A percentile compares a stretch with the other conserved stretches of the same genome.
These are phyloP conservation scores for Lucinisca nassula DNA, from an alignment of 2,888 invertebrate species.

Conservation along the genomic window DNA sequence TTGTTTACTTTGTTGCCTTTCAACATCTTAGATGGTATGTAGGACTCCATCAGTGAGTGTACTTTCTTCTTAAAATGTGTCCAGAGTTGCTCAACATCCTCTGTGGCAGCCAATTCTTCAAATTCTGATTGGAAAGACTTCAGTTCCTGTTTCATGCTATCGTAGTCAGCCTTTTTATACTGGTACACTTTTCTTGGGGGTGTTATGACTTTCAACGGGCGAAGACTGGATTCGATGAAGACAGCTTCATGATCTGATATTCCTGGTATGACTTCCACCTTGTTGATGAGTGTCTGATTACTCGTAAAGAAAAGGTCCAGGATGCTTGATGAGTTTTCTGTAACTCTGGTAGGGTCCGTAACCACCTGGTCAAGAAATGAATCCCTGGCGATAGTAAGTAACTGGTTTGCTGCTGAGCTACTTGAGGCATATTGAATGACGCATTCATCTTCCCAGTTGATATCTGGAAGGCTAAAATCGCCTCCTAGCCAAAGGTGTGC, in stretches of 20 bases:
- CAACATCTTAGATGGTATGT: conserved; percentile 27
- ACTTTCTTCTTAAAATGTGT: background rate
- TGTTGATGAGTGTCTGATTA: background rate
- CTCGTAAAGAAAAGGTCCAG: background rate
- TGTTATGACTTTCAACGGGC: background rate
- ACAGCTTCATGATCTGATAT: background rate
- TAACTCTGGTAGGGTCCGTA: conserved; percentile 6
- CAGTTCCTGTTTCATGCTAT: background rate
- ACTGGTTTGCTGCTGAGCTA: background rate
- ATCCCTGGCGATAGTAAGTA: conserved; percentile 11
- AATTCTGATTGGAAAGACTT: background rate
- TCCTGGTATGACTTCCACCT: background rate
- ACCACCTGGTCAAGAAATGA: background rate
- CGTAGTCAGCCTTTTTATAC: background rate
- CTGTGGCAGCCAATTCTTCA: background rate
- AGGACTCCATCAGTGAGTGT: background rate
- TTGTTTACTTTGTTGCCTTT: conserved; percentile 24
- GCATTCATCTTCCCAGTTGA: conserved; percentile 33
- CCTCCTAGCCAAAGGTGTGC: conserved; percentile 45
- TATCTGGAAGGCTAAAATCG: conserved; percentile 35
- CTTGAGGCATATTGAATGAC: background rate
- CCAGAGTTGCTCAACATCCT: background rate
- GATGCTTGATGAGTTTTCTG: background rate
- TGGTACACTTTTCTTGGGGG: background rate
- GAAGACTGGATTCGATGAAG: background rate